These are phyloP conservation scores for Triplophysa rosa DNA, from an alignment of 2,113 vertebrate genomes.

Conservation along the genomic window DNA sequence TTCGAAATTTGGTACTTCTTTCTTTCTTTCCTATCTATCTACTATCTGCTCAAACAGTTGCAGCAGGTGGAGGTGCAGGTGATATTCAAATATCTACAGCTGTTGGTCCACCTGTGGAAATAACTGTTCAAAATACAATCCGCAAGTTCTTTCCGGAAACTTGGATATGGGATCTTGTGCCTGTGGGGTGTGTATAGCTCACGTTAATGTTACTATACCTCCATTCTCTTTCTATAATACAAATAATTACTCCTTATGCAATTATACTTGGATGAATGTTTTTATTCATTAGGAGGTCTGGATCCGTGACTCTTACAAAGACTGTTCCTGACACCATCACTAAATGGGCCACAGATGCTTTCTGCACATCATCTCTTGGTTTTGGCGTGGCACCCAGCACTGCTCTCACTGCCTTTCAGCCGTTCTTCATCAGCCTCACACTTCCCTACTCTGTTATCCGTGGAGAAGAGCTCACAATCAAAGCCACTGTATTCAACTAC, in stretches of 20 bases:
- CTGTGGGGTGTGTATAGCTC: constrained; percentile 75
- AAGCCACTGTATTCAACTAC: constrained; percentile 84
- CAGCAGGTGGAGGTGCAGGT: fast-evolving
- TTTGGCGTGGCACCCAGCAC: constrained; percentile 78
- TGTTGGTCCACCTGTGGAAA: neutral
- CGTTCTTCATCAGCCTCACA: constrained; percentile 82
- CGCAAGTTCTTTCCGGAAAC: constrained; percentile 85
- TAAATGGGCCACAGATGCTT: constrained; percentile 80
- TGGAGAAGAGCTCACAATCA: constrained; percentile 70
- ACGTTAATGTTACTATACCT: neutral
- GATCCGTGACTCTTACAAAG: constrained; percentile 9
- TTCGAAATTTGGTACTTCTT: neutral
- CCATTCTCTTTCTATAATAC: neutral
- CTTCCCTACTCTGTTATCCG: constrained; percentile 79
- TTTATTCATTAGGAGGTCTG: constrained; percentile 3
- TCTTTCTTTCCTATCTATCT: neutral
- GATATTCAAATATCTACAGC: fast-evolving
- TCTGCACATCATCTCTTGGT: constrained; percentile 81
- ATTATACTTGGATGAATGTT: neutral
- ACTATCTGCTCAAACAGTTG: neutral
- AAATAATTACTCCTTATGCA: neutral
- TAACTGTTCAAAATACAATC: constrained; percentile 61
- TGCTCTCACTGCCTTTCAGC: constrained; percentile 74
- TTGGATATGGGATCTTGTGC: constrained; percentile 86
- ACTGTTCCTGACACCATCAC: constrained; percentile 85